A percentile compares a stretch with the other conserved stretches of the same genome.
phyloP scores from a whole-genome alignment of 2,888 invertebrate genomes.

The Dasypogon diadema region DNA sequence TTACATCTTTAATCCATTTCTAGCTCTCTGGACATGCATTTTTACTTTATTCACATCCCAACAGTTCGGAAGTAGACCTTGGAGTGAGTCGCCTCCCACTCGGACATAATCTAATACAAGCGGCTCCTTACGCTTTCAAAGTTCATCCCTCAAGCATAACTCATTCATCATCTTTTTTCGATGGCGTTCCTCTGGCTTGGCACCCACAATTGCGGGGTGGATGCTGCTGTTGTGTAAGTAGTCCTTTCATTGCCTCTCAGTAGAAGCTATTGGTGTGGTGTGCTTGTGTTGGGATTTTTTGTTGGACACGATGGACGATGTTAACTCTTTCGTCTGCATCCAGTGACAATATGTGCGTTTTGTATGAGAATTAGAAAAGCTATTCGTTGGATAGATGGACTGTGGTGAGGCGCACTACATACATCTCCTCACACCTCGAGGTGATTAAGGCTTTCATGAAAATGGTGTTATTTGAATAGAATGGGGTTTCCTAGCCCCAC shows the following conservation, averaged over 20 bases:
- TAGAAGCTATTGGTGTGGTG: no score
- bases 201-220: constrained; percentile 9
- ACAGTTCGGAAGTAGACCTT: not conserved
- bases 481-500: not conserved
- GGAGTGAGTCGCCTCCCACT: not conserved
- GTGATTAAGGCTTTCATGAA: constrained; percentile 21
- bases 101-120: constrained; percentile 39
- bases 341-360: not conserved
- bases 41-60: constrained; percentile 47
- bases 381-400: not conserved
- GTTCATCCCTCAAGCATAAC: constrained; percentile 44
- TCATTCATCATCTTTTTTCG: constrained; percentile 49
- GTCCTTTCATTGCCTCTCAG: constrained; percentile 21
- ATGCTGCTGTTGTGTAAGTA: constrained; percentile 4
- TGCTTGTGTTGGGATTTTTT: not conserved
- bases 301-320: not conserved
- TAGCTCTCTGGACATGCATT: constrained; percentile 52
- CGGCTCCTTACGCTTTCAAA: constrained; percentile 21
- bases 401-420: not conserved
- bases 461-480: constrained; percentile 45
- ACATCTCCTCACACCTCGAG: not conserved
- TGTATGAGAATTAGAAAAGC: not conserved
- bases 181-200: constrained; percentile 23
- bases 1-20: constrained; percentile 56
- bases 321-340: constrained; percentile 44